Base-by-base conservation (phyloP, 2,113 vertebrate genomes). In the Parotia lawesii region DNA sequence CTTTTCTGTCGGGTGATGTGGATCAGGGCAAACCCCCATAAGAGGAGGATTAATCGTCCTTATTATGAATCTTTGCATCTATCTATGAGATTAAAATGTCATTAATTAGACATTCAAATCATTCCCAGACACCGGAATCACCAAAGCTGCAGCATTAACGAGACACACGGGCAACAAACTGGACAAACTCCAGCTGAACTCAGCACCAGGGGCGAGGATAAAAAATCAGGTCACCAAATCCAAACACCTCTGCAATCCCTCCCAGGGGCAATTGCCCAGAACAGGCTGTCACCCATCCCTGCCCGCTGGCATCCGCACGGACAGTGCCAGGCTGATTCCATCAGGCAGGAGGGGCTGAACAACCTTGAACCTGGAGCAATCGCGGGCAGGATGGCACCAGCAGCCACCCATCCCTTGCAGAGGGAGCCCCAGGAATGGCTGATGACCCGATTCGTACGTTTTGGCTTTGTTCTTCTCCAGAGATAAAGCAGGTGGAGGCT, bases 1-100 rank as follows among this genome's bases (percentile, higher is more conserved):
- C 50, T 38, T 48, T 17, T 53, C 14, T 54, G 5, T 54, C 7
- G 10, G 50, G n/a, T 76, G 31, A 40, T 23, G 29, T 27, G 27
- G 20, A 72, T 61, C n/a, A 61, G 15, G 16, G 40, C 28, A 65
- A 73, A 51, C 4, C 0, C 0, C 15, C 18, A 4, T 4, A 42
- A 71, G 5, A 51, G 11, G 28, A 42, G 50, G 62, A 71, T 78
- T 47, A 56, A 81, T 44, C 3, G 1, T 35, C 35, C 35, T 81
- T 44, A 69, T 53, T 40, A 47, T 7, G 28, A 61, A 71, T 3
- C 4, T 67, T 51, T 66, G 24, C 40, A 54, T 37, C 4, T 6
- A 20, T 14, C 48, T 31, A 5, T 0, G 6, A 78, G 61, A 72
- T 61, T 10, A 57, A 87, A 85, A 89, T 53, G 18, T 6, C 61